These are phyloP conservation scores for Chelon labrosus DNA, from an alignment of 2,797 vertebrate genomes.

Conservation along the genomic window DNA sequence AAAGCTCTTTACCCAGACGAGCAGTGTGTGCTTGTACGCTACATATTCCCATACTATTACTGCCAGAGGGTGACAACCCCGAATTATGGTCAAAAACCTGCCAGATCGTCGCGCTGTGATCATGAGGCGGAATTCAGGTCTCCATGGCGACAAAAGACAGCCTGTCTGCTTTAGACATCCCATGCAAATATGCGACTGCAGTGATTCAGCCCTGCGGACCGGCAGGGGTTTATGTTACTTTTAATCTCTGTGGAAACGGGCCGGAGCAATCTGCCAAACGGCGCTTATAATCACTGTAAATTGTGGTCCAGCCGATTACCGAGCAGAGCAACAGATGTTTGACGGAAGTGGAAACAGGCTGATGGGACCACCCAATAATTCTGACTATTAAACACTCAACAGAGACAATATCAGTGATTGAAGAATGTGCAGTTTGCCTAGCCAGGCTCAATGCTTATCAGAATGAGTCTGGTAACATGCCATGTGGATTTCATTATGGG, in stretches of 20 bases:
- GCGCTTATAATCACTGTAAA: conserved; percentile 12
- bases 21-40: conserved; percentile 12
- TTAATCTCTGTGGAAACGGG: conserved; percentile 32
- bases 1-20: conserved; percentile 39
- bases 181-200: conserved; percentile 31
- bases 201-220: conserved; percentile 49
- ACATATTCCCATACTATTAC: conserved; percentile 50
- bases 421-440: neutral
- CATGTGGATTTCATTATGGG: no score
- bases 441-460: no score
- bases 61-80: conserved; percentile 55
- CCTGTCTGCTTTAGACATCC: conserved; percentile 36
- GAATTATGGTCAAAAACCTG: conserved; percentile 63
- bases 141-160: conserved; percentile 66
- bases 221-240: conserved; percentile 26
- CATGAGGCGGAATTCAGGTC: conserved; percentile 36
- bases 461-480: no score
- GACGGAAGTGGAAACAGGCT: conserved; percentile 27
- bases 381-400: neutral
- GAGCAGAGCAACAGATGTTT: conserved; percentile 40
- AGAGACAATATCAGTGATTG: neutral
- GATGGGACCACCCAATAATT: conserved; percentile 31
- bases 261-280: conserved; percentile 21
- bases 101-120: conserved; percentile 43
- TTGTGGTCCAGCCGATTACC: conserved; percentile 46